phyloP scores from a whole-genome alignment of 2,888 invertebrate genomes.

The Acleris emargana region DNA sequence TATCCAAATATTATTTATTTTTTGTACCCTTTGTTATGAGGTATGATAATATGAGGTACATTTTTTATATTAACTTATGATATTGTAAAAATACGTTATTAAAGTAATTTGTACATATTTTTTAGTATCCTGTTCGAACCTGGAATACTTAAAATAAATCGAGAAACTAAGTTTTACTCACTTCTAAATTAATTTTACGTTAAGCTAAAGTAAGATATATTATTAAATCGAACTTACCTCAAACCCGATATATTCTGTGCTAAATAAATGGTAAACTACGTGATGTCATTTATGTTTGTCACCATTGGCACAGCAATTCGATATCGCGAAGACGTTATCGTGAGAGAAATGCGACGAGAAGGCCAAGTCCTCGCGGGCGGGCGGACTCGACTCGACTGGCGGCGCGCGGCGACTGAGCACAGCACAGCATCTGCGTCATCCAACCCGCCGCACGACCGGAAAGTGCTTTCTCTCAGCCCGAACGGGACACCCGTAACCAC shows the following conservation, averaged over 20 bases:
- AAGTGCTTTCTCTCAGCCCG: constrained; percentile 77
- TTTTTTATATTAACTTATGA: too few relatives aligned
- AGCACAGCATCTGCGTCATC: constrained; percentile 76
- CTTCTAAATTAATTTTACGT: neutral
- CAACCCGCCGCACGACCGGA: constrained; percentile 70
- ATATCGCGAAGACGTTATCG: constrained; percentile 45
- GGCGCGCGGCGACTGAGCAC: constrained; percentile 48
- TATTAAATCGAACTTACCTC: constrained; percentile 46
- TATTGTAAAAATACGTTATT: too few relatives aligned
- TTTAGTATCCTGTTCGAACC: too few relatives aligned
- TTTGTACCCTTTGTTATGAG: neutral
- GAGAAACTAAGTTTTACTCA: neutral
- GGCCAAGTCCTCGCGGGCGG: constrained; percentile 57
- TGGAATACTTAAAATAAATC: too few relatives aligned
- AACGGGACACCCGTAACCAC: constrained; percentile 51
- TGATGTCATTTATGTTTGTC: constrained; percentile 55
- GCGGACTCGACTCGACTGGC: constrained; percentile 69
- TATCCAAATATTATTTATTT: neutral
- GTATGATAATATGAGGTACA: too few relatives aligned
- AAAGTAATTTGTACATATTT: too few relatives aligned
- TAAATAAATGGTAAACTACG: constrained; percentile 47
- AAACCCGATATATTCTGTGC: constrained; percentile 40
- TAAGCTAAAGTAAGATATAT: neutral
- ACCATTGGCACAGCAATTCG: constrained; percentile 50
- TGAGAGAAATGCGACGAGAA: constrained; percentile 39